phyloP scores from a whole-genome alignment of 2,888 invertebrate genomes.

The Hyposoter dolosus region DNA sequence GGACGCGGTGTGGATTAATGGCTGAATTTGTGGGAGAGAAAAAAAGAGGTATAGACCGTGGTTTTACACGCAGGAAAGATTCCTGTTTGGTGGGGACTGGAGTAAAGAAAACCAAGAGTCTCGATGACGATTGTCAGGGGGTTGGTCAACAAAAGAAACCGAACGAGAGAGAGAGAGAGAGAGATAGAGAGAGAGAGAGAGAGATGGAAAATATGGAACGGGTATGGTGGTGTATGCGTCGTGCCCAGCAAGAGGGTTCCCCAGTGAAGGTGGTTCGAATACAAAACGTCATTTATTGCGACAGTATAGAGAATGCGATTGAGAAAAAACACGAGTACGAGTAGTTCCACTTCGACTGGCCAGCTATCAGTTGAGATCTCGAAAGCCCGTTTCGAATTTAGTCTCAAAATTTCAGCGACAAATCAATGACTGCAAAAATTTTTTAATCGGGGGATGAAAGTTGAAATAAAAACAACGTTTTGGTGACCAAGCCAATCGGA shows the following conservation, averaged over 20 bases:
- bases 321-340: constrained; percentile 49
- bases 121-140: constrained; percentile 74
- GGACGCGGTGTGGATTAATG: constrained; percentile 40
- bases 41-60: constrained; percentile 69
- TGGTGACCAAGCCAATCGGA: not conserved
- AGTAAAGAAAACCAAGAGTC: constrained; percentile 65
- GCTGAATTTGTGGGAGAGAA: constrained; percentile 38
- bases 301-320: constrained; percentile 41
- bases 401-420: not conserved
- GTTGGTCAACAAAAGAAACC: constrained; percentile 31
- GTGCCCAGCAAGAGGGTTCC: constrained; percentile 53
- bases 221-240: constrained; percentile 51
- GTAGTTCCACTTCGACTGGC: not conserved
- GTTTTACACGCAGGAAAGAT: constrained; percentile 47
- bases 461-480: not conserved
- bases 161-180: constrained; percentile 32
- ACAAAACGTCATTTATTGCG: constrained; percentile 68
- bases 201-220: constrained; percentile 14
- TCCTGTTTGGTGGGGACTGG: constrained; percentile 72
- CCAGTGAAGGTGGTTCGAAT: constrained; percentile 70
- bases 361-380: not conserved
- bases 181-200: constrained; percentile 22
- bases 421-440: not conserved
- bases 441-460: not conserved
- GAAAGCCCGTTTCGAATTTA: not conserved